These are phyloP conservation scores for Centrocercus urophasianus DNA, from an alignment of 2,113 vertebrate species.

Conservation along the genomic window DNA sequence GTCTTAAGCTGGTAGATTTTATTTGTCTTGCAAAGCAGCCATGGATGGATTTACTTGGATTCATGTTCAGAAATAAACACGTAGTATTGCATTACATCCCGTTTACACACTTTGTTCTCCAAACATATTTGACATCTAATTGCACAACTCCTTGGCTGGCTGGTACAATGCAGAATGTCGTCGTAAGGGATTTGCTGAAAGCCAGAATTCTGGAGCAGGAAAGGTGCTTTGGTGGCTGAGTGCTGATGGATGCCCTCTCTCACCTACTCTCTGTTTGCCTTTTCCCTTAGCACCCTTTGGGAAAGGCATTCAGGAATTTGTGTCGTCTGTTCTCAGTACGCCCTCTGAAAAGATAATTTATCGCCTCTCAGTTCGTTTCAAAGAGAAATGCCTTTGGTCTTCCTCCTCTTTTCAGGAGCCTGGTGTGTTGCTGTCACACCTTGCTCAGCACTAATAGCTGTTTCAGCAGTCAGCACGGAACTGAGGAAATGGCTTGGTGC, in stretches of 20 bases:
- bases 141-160: constrained; percentile 15
- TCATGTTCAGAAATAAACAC: neutral
- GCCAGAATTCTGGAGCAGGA: neutral
- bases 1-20: neutral
- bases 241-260: neutral
- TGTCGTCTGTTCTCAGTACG: neutral
- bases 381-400: neutral
- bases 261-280: neutral
- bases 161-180: neutral
- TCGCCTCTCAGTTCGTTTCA: neutral
- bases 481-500: neutral
- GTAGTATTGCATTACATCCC: neutral
- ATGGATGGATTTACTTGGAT: neutral
- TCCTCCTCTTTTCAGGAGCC: neutral
- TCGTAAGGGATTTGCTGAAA: neutral
- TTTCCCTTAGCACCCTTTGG: neutral
- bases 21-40: neutral
- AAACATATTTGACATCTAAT: neutral
- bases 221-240: neutral
- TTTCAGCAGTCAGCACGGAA: neutral
- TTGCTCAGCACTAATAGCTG: accelerated
- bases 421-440: neutral
- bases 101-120: neutral
- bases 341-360: neutral
- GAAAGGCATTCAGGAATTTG: accelerated